Evolutionary conservation across 2,888 invertebrate species (phyloP), one percentile per base, ranked within the genome.

Genomic region (Colletes collaris): DNA sequence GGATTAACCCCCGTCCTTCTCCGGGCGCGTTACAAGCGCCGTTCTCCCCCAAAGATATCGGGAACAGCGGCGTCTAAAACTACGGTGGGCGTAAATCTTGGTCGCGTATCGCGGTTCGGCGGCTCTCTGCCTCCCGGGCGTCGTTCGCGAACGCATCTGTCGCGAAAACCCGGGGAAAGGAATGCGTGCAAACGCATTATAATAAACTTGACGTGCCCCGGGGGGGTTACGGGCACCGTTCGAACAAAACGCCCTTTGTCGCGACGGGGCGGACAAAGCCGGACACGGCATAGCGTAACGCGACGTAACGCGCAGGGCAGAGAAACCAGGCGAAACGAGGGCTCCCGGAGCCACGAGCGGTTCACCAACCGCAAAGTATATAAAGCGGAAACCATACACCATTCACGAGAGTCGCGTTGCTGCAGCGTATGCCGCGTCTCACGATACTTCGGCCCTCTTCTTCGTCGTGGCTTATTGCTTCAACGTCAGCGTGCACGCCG

Each of bases 171-270:
- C 71, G 50, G 65, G 65, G 72, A 53, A 76, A 81, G 76, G 66
- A 71, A 75, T 72, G 79, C 76, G 58, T 60, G 55, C 75, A 53
- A 27, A 55, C 83, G 80, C 83, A 76, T 89, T 86, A 87, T 88
- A 89, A 89, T 89, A 85, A 89, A 85, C 75, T 83, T 68, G 83
- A 64, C 73, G 80, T 66, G 60, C 69, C 27, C 27, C 19, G 63
- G 72, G n/a, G 82, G 76, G 74, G 81, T 68, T 75, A 71, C 63
- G 76, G 60, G 72, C 72, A 27, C 63, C 79, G 82, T 72, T 80
- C 85, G 89, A 90, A 90, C 90, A 90, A 90, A 89, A 88, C 84
- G 83, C 46, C 89, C 87, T 89, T 90, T 89, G 90, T 90, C 86
- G 82, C 85, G 65, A 66, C 75, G 62, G 46, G 19, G 27, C 65